Evolutionary conservation across 1,140 invertebrate species (phyloP).

Genomic region (Sitobion miscanthi): DNA sequence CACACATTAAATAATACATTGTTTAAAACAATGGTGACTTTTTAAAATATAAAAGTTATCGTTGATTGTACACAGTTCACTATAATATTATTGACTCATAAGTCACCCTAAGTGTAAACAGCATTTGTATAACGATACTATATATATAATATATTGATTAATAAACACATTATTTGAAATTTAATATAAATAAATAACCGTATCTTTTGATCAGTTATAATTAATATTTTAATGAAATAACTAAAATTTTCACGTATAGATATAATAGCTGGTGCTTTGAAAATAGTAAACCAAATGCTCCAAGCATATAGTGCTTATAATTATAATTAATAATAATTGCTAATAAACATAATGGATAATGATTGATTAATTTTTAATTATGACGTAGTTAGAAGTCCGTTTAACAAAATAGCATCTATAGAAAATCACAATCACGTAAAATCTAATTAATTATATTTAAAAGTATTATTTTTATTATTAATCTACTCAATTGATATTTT

Average conservation of each 20-base stretch:
- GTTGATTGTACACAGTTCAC: not conserved
- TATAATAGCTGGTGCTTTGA: not conserved
- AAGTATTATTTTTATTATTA: not conserved
- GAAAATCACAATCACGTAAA: not conserved
- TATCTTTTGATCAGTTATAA: not conserved
- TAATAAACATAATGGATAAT: not conserved
- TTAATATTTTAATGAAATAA: constrained; percentile 13
- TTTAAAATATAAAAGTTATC: not conserved
- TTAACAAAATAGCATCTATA: not conserved
- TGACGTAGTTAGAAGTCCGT: not conserved
- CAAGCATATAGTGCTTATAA: not conserved
- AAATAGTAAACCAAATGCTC: not conserved
- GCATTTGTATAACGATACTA: not conserved
- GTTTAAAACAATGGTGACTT: not conserved
- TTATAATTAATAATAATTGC: too few relatives aligned
- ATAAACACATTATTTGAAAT: not conserved
- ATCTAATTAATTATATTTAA: not conserved
- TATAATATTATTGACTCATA: not conserved
- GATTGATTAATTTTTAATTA: not conserved
- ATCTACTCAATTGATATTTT: not conserved
- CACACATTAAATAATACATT: not conserved
- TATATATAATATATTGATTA: not conserved
- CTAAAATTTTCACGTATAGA: not conserved
- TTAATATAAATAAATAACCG: not conserved
- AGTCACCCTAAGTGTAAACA: not conserved